Percentiles rank a stretch among this genome's conserved stretches.
These are phyloP conservation scores for Saturnia pavonia DNA, from an alignment of 2,888 invertebrate species.

Conservation along the genomic window DNA sequence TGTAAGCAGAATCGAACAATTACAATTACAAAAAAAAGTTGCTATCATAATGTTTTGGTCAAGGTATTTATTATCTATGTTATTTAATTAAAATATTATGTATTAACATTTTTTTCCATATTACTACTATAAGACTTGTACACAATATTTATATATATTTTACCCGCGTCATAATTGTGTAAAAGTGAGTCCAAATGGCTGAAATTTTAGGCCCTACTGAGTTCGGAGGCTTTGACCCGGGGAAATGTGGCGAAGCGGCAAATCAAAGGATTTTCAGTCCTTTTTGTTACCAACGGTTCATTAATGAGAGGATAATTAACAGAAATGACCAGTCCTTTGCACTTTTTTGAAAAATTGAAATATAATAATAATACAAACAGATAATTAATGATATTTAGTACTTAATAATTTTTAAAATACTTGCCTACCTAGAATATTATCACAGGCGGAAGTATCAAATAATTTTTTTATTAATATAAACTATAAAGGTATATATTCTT, in stretches of 20 bases:
- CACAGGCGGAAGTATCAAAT: background rate
- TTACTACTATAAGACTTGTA: constrained; percentile 20
- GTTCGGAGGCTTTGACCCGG: constrained; percentile 66
- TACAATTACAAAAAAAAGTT: no score
- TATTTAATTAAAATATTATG: background rate
- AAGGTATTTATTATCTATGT: no score
- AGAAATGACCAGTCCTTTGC: constrained; percentile 50
- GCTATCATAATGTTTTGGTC: no score
- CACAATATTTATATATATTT: constrained; percentile 39
- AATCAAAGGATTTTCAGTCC: constrained; percentile 74
- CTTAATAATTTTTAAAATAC: background rate
- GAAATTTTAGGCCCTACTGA: constrained; percentile 70
- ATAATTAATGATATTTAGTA: background rate
- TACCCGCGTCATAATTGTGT: constrained; percentile 18
- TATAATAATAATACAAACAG: background rate
- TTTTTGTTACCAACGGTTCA: constrained; percentile 61
- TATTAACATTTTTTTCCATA: background rate
- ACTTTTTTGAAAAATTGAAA: constrained; percentile 11
- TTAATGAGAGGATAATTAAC: constrained; percentile 63
- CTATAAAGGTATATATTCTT: no score
- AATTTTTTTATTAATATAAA: no score
- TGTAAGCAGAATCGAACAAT: no score
- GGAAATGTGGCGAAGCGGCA: constrained; percentile 75
- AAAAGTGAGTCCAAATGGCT: constrained; percentile 35
- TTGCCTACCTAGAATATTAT: background rate